A percentile compares a stretch with the other conserved stretches of the same genome.
Evolutionary conservation across 1,140 invertebrate species (phyloP).

Genomic region (Galleria mellonella): DNA sequence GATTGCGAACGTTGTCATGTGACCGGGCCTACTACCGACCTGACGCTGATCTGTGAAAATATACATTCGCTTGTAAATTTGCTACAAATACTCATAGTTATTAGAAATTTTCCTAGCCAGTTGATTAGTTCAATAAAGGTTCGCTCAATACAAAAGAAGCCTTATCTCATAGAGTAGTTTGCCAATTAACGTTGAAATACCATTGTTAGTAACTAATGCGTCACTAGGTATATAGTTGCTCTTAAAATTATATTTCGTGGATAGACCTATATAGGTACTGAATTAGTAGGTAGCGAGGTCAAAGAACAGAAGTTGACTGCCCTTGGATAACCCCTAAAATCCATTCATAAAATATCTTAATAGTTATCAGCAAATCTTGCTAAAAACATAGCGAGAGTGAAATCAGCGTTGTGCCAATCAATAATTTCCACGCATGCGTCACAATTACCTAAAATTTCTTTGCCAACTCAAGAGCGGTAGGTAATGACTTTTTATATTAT

Average conservation of each 20-base stretch:
- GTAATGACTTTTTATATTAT: constrained; percentile 12
- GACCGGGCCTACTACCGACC: constrained; percentile 15
- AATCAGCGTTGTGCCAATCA: constrained; percentile 51
- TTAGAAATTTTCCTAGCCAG: not conserved
- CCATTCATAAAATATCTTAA: constrained; percentile 5
- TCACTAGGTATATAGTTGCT: constrained; percentile 20
- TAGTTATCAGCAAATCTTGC: constrained; percentile 10
- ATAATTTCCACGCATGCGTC: constrained; percentile 67
- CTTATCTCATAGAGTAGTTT: not conserved
- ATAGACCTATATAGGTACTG: too few species aligned
- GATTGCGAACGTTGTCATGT: constrained; percentile 46
- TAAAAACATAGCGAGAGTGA: constrained; percentile 20
- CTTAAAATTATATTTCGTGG: not conserved
- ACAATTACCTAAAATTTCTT: constrained; percentile 31
- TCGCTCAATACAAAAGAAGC: constrained; percentile 1
- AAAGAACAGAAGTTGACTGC: not conserved
- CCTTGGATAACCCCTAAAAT: not conserved
- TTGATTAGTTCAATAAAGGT: not conserved
- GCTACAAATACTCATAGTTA: not conserved
- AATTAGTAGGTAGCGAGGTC: too few species aligned
- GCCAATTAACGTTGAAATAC: constrained; percentile 19
- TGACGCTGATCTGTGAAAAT: not conserved
- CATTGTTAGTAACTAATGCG: constrained; percentile 12
- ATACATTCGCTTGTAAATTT: not conserved
- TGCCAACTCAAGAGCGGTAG: constrained; percentile 21